Base-by-base conservation (phyloP, 2,113 vertebrate species). In the Alethe diademata region DNA sequence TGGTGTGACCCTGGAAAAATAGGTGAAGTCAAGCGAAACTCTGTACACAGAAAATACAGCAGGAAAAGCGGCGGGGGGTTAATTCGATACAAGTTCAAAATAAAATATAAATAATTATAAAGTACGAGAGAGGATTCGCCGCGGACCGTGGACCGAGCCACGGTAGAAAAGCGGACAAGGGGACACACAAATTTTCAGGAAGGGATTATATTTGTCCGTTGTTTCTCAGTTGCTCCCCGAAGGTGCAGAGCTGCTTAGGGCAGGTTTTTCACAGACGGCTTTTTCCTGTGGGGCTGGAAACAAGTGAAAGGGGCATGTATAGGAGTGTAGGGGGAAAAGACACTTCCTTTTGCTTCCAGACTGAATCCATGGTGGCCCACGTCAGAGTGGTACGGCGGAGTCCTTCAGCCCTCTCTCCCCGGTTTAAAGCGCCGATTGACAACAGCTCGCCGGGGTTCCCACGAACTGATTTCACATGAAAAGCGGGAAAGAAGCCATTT, bases 261-360 rank as follows among this genome's bases (percentile, higher is more conserved):
- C 33, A 70, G 14, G 11, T 11, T 71, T 83, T 69, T 51, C 29
- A n/a, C 9, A 20, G n/a, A 20, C 2, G 2, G 25, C 13, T 36
- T 56, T 35, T 75, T 78, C 7, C 35, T 12, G 0, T 26, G 57
- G 8, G 65, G 15, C 38, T 58, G 47, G 4, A 45, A 85, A 65
- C 16, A 36, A 67, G 13, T 18, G 75, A 65, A 90, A 45, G 19
- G 8, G 8, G 8, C 9, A n/a, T 8, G 2, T 35, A 31, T 33
- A 11, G 24, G 18, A 35, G 11, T 4, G 36, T 5, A 7, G 17
- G 3, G n/a, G 2, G 10, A 0, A 24, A 47, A 25, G 17, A 62
- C 33, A n/a, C 2, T 56, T 72, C 28, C 8, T 92, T 64, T 45
- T 38, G 50, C 28, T 73, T 22, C 36, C 45, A 12, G 18, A 36